These are phyloP conservation scores for Erebia ligea DNA, from an alignment of 2,888 invertebrate genomes.

Conservation along the genomic window DNA sequence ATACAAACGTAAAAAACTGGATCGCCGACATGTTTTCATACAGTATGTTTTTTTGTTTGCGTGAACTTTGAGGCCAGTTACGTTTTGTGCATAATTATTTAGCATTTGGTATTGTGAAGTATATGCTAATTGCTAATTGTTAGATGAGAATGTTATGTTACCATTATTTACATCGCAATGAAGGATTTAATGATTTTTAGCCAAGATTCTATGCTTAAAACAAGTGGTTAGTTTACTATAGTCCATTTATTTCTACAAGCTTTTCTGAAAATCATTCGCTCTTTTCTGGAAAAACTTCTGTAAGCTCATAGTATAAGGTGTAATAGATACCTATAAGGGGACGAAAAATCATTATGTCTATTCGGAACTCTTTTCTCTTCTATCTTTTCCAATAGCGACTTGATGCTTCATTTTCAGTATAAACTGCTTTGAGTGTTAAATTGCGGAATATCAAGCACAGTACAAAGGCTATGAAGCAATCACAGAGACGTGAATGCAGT, in stretches of 20 bases:
- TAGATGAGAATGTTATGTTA: background rate
- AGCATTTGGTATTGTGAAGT: slow-evolving; percentile 12
- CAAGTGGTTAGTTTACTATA: too few species aligned
- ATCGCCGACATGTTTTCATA: slow-evolving; percentile 62
- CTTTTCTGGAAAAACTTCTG: too few species aligned
- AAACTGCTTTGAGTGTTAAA: slow-evolving; percentile 40
- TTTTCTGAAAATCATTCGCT: too few species aligned
- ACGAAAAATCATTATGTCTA: background rate
- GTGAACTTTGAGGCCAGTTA: slow-evolving; percentile 28
- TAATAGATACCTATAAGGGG: background rate
- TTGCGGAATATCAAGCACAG: slow-evolving; percentile 51
- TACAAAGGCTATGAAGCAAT: slow-evolving; percentile 46
- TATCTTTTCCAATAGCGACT: slow-evolving; percentile 6
- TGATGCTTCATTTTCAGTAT: background rate
- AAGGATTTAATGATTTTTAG: background rate
- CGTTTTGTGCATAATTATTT: slow-evolving; percentile 12
- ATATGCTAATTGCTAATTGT: slow-evolving; percentile 1
- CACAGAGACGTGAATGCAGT: slow-evolving; percentile 41
- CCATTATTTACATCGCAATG: background rate
- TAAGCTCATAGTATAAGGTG: too few species aligned
- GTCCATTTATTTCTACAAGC: too few species aligned
- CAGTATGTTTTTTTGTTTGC: slow-evolving; percentile 36
- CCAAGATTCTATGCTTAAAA: too few species aligned
- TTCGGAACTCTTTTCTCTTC: background rate
- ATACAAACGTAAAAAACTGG: slow-evolving; percentile 63